Evolutionary conservation across 1,140 invertebrate genomes (phyloP), one percentile per base, ranked within the genome.

Genomic region (Ctenoplectra terminalis): DNA sequence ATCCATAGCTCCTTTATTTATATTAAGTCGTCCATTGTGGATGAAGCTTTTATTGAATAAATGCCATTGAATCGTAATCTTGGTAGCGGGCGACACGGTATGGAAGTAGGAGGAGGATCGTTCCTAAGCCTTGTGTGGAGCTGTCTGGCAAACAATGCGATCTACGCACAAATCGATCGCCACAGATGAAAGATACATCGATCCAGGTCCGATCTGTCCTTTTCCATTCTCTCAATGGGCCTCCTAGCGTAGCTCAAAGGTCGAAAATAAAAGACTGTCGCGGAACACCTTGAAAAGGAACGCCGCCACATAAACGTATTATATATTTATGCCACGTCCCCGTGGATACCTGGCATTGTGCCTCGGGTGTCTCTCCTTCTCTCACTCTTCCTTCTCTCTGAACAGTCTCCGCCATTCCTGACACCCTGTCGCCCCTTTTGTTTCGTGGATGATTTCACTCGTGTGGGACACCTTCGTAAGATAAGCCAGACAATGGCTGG

Each of bases 371-470:
- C 40, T 70, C 48, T 34, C 20, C 20, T 15, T 9, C 31, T 52
- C 23, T 37, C 67, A 40, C n/a, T 37, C 31, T 56, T 29, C 5
- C 52, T 50, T 23, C 26, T 43, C 34, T 26, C 40, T 17, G 20
- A 54, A 66, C 64, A n/a, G 26, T 46, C 81, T 54, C 73, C 70
- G 74, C 72, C 86, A 74, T 86, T 81, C 69, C 83, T 85, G 79
- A 83, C 71, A 70, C 83, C 78, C 72, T 79, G 73, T 74, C 79
- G 80, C 83, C 74, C 71, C 83, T 82, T 85, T 86, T 88, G 86
- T 88, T 87, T 87, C 83, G 82, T 76, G 79, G 75, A 88, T 87
- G 85, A 88, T 88, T 87, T 84, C 86, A 88, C 82, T 81, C 75
- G 75, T 71, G 83, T 60, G 76, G 86, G 87, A 88, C 86, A 87